Percentiles rank a stretch among this genome's conserved stretches.
Evolutionary conservation across 2,888 invertebrate genomes (phyloP).

Genomic region (Hirtodrosophila duncani): DNA sequence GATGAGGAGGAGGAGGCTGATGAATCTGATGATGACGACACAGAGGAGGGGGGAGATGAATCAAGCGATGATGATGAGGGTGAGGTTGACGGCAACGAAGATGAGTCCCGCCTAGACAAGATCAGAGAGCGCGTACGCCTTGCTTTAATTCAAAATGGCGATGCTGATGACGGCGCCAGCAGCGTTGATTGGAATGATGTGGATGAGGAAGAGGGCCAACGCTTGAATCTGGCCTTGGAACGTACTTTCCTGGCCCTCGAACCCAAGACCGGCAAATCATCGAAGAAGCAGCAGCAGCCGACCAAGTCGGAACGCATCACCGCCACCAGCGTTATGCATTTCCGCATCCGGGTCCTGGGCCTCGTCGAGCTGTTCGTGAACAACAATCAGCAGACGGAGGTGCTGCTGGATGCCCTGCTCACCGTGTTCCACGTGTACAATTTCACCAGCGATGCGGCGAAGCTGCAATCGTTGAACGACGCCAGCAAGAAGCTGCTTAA

Average conservation of each 20-base stretch:
- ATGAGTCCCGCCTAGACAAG: slow-evolving; percentile 16
- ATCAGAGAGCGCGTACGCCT: slow-evolving; percentile 53
- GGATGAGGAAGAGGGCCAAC: slow-evolving; percentile 46
- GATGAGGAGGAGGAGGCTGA: slow-evolving; percentile 10
- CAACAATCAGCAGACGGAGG: slow-evolving; percentile 19
- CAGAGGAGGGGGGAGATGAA: not conserved
- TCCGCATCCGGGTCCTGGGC: slow-evolving; percentile 50
- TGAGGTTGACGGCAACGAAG: slow-evolving; percentile 6
- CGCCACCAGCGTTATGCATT: slow-evolving; percentile 39
- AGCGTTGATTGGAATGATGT: slow-evolving; percentile 65
- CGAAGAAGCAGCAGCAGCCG: slow-evolving; percentile 19
- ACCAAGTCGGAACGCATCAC: slow-evolving; percentile 45
- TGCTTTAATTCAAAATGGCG: slow-evolving; percentile 24
- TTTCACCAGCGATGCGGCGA: not conserved
- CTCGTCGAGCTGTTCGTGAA: slow-evolving; percentile 34
- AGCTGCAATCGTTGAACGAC: slow-evolving; percentile 21
- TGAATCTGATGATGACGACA: not conserved
- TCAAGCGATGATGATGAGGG: not conserved
- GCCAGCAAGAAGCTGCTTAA: slow-evolving; percentile 37
- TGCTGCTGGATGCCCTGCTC: slow-evolving; percentile 29
- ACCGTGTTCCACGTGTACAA: slow-evolving; percentile 24
- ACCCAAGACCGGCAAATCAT: slow-evolving; percentile 19
- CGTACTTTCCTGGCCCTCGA: slow-evolving; percentile 37
- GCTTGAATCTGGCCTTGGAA: slow-evolving; percentile 49
- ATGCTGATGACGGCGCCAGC: slow-evolving; percentile 34